Conservation (phyloP, 2,113 vertebrate species). For the Chloroceryle aenea region DNA sequence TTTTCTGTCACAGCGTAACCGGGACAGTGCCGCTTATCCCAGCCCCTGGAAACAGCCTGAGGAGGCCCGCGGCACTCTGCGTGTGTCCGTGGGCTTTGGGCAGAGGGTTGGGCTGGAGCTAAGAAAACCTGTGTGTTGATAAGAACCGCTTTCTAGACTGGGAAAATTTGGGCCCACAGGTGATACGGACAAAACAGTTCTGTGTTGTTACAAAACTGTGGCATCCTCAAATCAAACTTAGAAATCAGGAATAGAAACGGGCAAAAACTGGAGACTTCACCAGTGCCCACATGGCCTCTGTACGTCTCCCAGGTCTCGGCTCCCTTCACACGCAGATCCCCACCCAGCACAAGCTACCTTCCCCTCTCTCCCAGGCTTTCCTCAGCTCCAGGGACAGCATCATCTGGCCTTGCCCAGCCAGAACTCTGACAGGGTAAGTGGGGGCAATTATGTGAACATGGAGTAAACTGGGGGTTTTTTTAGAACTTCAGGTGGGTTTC, state of each 20-base stretch:
- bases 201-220: background rate
- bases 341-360: background rate
- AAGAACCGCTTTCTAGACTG: background rate
- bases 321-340: background rate
- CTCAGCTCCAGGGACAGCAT: background rate
- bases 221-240: background rate
- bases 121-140: accelerated
- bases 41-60: background rate
- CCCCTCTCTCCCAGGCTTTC: background rate
- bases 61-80: background rate
- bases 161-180: background rate
- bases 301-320: background rate
- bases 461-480: background rate
- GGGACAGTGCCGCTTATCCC: background rate
- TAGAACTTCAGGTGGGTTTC: background rate
- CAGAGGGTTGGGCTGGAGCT: background rate
- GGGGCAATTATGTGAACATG: background rate
- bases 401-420: background rate
- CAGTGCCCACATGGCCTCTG: accelerated
- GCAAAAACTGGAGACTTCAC: background rate
- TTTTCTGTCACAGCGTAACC: background rate
- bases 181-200: background rate
- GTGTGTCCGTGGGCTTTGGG: background rate
- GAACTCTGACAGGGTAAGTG: background rate
- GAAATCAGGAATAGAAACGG: background rate